phyloP scores from a whole-genome alignment of 2,888 invertebrate species.

The Cataglyphis rosenhaueri region DNA sequence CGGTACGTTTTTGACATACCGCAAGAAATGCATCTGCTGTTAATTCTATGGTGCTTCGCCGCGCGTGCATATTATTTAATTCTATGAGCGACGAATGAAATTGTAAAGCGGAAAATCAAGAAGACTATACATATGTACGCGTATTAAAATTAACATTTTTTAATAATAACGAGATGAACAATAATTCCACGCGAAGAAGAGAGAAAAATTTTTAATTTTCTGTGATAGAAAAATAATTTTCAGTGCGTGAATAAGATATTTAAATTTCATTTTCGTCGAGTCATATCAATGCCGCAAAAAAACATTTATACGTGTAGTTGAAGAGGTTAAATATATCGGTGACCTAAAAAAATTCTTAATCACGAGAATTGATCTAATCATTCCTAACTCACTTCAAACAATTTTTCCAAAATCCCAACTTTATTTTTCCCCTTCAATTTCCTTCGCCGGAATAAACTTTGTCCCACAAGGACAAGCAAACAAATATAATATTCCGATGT shows the following conservation, averaged over 20 bases:
- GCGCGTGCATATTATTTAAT: slow-evolving; percentile 23
- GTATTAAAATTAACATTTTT: slow-evolving; percentile 24
- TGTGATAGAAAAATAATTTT: not conserved
- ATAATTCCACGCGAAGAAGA: not conserved
- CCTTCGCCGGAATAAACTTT: slow-evolving; percentile 31
- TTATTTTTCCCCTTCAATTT: slow-evolving; percentile 6
- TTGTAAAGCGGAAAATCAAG: slow-evolving; percentile 8
- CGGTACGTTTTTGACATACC: slow-evolving; percentile 36
- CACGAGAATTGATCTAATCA: slow-evolving; percentile 28
- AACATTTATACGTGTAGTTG: not conserved
- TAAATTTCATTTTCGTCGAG: not conserved
- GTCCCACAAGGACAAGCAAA: slow-evolving; percentile 26
- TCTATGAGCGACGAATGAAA: not conserved
- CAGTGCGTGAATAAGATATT: not conserved
- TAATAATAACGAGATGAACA: not conserved
- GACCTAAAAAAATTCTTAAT: slow-evolving; percentile 14
- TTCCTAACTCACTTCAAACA: not conserved
- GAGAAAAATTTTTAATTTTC: not conserved
- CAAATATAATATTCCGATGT: slow-evolving; percentile 46
- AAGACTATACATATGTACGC: not conserved
- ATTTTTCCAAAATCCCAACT: slow-evolving; percentile 34
- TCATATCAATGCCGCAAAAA: not conserved
- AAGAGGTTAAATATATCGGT: not conserved
- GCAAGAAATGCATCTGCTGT: slow-evolving; percentile 4
- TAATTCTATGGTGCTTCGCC: slow-evolving; percentile 17